These are phyloP conservation scores for Anhinga anhinga DNA, from an alignment of 2,113 vertebrate species.

Conservation along the genomic window DNA sequence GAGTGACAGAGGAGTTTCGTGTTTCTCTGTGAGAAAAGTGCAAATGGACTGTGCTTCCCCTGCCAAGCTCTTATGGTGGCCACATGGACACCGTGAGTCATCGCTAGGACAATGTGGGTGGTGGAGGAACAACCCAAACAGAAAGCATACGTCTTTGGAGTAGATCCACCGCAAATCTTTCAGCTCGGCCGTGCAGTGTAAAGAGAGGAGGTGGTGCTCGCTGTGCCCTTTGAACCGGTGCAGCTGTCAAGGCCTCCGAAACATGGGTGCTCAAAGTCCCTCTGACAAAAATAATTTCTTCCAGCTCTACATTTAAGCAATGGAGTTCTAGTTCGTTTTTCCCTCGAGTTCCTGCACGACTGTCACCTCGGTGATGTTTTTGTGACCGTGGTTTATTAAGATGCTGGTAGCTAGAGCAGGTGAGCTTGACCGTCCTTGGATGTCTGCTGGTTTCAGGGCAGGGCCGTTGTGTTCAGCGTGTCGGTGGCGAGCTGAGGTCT, in stretches of 20 bases:
- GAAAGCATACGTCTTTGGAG: constrained; percentile 35
- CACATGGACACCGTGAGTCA: constrained; percentile 63
- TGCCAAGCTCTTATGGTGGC: constrained; percentile 67
- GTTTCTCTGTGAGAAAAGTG: constrained; percentile 44
- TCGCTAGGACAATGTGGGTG: constrained; percentile 57
- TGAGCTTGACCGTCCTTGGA: too few relatives aligned
- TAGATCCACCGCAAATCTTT: neutral
- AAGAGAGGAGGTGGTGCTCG: neutral
- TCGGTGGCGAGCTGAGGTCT: fast-evolving
- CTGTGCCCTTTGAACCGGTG: neutral
- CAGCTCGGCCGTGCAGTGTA: neutral
- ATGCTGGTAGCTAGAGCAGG: neutral
- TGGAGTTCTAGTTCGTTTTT: neutral
- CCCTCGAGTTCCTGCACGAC: neutral
- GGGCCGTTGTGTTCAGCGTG: neutral
- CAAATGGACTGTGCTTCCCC: constrained; percentile 7
- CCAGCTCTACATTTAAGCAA: neutral
- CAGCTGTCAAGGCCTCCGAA: neutral
- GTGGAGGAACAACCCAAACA: constrained; percentile 61
- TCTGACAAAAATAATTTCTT: neutral
- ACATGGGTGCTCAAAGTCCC: neutral
- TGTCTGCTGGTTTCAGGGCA: neutral
- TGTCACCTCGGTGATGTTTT: neutral
- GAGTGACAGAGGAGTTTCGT: constrained; percentile 1
- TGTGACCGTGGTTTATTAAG: neutral